Percentiles rank a stretch among this genome's conserved stretches.
These are phyloP conservation scores for Telmatochromis bifrenatus DNA, from an alignment of 2,113 vertebrate genomes.

Conservation along the genomic window DNA sequence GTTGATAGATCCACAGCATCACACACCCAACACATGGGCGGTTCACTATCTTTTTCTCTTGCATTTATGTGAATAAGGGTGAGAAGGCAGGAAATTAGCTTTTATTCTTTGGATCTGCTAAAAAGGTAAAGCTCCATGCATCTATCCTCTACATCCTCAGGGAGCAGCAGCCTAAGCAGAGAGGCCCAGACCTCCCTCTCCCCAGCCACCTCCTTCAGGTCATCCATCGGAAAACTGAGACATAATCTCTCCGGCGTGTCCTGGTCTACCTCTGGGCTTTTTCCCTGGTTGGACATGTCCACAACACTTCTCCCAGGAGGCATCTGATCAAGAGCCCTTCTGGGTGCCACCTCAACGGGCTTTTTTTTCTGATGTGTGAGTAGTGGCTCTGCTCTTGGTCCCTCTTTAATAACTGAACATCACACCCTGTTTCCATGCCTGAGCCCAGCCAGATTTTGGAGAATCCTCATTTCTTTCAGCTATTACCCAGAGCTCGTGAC, in stretches of 20 bases:
- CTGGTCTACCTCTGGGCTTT: neutral
- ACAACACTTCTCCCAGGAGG: neutral
- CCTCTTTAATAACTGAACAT: neutral
- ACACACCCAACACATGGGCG: neutral
- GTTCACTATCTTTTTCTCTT: neutral
- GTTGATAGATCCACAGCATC: neutral
- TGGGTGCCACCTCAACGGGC: neutral
- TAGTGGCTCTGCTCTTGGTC: neutral
- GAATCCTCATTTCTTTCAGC: neutral
- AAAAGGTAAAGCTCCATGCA: neutral
- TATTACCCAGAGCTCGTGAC: rapidly evolving
- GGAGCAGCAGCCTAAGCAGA: neutral
- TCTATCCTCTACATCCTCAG: neutral
- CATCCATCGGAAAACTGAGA: neutral
- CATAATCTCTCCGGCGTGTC: neutral
- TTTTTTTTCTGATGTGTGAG: neutral
- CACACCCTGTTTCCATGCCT: neutral
- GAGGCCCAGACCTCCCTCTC: neutral
- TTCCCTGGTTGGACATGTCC: neutral
- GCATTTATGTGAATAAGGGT: neutral
- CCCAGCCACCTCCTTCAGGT: neutral
- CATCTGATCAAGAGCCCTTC: neutral
- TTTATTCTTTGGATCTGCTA: neutral
- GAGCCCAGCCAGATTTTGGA: neutral
- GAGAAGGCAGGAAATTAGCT: neutral